These are phyloP conservation scores for Drosophila orena DNA, from an alignment of 1,140 invertebrate genomes.

Conservation along the genomic window DNA sequence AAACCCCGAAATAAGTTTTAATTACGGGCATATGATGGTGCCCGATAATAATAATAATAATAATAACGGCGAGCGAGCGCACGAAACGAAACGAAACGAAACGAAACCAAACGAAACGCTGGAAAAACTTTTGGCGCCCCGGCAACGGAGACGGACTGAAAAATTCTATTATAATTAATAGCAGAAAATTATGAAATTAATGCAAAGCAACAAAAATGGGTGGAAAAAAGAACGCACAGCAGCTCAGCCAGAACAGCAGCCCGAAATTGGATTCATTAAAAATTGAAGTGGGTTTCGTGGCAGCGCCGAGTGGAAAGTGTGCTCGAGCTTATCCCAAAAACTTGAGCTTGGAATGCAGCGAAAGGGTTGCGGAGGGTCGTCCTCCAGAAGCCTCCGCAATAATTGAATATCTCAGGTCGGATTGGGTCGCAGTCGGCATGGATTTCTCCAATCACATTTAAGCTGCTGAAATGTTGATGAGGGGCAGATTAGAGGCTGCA, in stretches of 20 bases:
- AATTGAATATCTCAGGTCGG: constrained; percentile 47
- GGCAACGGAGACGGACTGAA: constrained; percentile 79
- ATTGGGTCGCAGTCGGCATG: constrained; percentile 35
- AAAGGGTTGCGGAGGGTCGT: constrained; percentile 26
- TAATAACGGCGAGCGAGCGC: constrained; percentile 41
- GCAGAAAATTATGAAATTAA: constrained; percentile 83
- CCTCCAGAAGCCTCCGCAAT: constrained; percentile 33
- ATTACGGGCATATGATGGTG: constrained; percentile 83
- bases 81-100: constrained; percentile 20
- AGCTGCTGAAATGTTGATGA: constrained; percentile 49
- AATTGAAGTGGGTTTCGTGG: constrained; percentile 73
- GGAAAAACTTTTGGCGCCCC: constrained; percentile 70
- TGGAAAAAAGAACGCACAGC: constrained; percentile 25
- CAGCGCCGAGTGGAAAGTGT: constrained; percentile 9
- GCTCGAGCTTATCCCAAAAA: constrained; percentile 63
- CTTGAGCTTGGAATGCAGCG: constrained; percentile 48
- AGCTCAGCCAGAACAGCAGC: constrained; percentile 42
- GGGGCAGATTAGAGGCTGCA: constrained; percentile 50
- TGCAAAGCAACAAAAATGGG: constrained; percentile 58
- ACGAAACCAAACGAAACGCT: constrained; percentile 24
- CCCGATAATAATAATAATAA: constrained; percentile 69
- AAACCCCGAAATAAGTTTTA: constrained; percentile 81
- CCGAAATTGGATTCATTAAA: constrained; percentile 81
- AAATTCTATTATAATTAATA: constrained; percentile 84
- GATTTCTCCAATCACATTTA: constrained; percentile 50